These are phyloP conservation scores for Neotoxoptera formosana DNA, from an alignment of 1,140 invertebrate genomes.

Conservation along the genomic window DNA sequence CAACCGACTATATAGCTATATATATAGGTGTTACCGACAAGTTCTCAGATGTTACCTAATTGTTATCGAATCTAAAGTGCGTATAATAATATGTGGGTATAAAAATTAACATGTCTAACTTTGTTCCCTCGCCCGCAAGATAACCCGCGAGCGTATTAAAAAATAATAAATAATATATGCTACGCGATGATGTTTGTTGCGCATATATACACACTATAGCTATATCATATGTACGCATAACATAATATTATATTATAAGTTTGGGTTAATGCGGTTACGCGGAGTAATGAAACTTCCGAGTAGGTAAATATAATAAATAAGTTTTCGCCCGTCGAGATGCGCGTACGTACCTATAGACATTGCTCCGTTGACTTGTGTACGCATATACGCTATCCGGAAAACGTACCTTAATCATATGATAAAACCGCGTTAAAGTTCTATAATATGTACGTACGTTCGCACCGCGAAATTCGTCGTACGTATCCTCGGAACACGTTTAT, in stretches of 20 bases:
- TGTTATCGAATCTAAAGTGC: not conserved
- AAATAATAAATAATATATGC: not conserved
- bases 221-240: too few species aligned
- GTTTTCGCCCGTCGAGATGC: not conserved
- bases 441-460: not conserved
- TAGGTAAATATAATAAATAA: not conserved
- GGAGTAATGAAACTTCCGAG: not conserved
- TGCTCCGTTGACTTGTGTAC: not conserved
- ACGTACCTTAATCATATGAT: not conserved
- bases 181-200: not conserved
- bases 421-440: not conserved
- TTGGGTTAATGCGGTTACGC: not conserved
- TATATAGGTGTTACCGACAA: not conserved
- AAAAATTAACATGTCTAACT: not conserved
- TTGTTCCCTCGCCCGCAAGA: not conserved
- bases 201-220: too few species aligned
- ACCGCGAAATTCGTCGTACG: not conserved
- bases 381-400: not conserved
- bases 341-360: too few species aligned
- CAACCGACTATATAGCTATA: not conserved
- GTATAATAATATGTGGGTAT: not conserved
- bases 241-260: not conserved
- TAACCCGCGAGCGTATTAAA: not conserved
- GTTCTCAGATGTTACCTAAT: not conserved
- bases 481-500: not conserved